Base-by-base conservation (phyloP, 2,113 vertebrate species). In the Stictonetta naevosa region DNA sequence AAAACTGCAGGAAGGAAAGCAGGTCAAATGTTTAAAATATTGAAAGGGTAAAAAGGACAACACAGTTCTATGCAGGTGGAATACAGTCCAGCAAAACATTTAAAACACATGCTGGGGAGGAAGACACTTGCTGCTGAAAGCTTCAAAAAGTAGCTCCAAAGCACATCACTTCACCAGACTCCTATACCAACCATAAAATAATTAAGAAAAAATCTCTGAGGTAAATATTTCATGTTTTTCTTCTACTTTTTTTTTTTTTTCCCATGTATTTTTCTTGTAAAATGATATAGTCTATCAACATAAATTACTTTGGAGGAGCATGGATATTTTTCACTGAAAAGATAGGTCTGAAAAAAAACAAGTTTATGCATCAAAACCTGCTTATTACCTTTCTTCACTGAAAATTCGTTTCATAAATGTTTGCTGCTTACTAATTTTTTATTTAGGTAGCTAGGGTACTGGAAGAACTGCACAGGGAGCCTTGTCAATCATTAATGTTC, bases 21-120 rank as follows among this genome's bases (percentile, higher is more conserved):
- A 95, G 95, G 92, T 97, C 92, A 92, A 96, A 95, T 86, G 92
- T 86, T 93, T 94, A 83, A 93, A 93, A 88, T 96, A 92, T 88
- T 92, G 92, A 78, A 93, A 84, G 69, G 88, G 86, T 93, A 86
- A 92, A 96, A 94, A 95, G 92, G 92, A 92, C 91, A 97, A 80
- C 90, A 64, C 48, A n/a, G 64, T 66, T 94, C 71, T 79, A 77
- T 91, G 93, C 96, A 96, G 95, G 95, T 96, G 95, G 88, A 97
- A 73, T 88, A 76, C 83, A 92, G 90, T 92, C 62, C 83, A 75
- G 53, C 69, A 93, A 90, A 96, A 88, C 90, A 93, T 96, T 95
- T 84, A 88, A 96, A 95, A 94, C 95, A 96, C 74, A 91, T 96
- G 93, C 93, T 86, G 80, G 8, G 69, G 76, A 95, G 73, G 73